Base-by-base conservation (phyloP, 2,888 invertebrate genomes). In the Blera fallax region DNA sequence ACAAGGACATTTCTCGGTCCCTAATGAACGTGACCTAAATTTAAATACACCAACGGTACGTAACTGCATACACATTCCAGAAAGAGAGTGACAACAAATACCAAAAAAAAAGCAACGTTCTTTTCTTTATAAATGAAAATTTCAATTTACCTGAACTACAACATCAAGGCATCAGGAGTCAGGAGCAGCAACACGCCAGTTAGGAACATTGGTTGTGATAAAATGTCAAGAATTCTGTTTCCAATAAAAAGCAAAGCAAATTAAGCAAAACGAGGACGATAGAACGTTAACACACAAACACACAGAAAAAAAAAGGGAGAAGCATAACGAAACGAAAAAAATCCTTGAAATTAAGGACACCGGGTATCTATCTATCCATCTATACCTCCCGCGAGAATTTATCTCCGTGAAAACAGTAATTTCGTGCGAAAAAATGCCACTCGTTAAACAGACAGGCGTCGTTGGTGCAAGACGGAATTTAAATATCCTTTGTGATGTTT, bases 191-290 rank as follows among this genome's bases (percentile, higher is more conserved):
- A n/a, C n/a, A n/a, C 29, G 45, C 52, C 52, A 32, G 50, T 52
- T 48, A 48, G 50, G 37, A 76, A 58, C 77, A 69, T 70, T 78
- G 70, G 43, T 24, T 45, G 79, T 72, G 72, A 79, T 56, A 72
- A 64, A 79, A 79, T 79, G 79, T 54, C 27, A 64, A 34, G 79
- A 79, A 79, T 79, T 32, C 64, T 48, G 48, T 79, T 72, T 72
- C 14, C 62, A 89, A 89, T 90, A 89, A 89, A 90, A 89, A 90
- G 87, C 87, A 88, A 50, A 89, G 84, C 88, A 87, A 90, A 90
- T 90, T 88, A 73, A 74, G 45, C 45, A 29, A 40, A 72, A 48
- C 48, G n/a, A 69, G 43, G n/a, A 60, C 50, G 43, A 27, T 29
- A 79, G 29, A 52, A 40, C 11, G 37, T 48, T n/a, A 50, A n/a